A percentile compares a stretch with the other conserved stretches of the same genome.
phyloP scores from a whole-genome alignment of 2,113 vertebrate species.

The Cryptotis parvus region DNA sequence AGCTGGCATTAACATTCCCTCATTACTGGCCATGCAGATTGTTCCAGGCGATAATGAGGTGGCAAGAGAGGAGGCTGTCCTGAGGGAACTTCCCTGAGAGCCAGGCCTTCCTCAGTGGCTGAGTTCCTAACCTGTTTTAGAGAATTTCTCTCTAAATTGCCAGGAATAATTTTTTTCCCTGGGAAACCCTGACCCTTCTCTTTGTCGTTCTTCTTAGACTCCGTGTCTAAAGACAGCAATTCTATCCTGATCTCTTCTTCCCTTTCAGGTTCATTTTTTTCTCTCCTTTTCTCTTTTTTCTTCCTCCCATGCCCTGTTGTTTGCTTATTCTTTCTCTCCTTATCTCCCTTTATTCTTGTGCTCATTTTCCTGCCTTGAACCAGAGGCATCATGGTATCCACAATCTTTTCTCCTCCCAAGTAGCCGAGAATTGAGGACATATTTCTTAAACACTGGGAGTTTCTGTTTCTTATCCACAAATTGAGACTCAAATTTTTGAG shows the following conservation, averaged over 20 bases:
- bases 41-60: slow-evolving; percentile 73
- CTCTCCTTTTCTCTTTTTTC: background rate
- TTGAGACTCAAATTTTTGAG: background rate
- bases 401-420: background rate
- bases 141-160: slow-evolving; percentile 70
- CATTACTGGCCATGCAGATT: slow-evolving; percentile 80
- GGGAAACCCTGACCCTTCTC: slow-evolving; percentile 57
- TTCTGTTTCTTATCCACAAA: background rate
- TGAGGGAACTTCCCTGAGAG: slow-evolving; percentile 35
- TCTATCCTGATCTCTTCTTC: background rate
- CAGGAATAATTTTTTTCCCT: slow-evolving; percentile 63
- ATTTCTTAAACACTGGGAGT: background rate
- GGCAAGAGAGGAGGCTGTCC: slow-evolving; percentile 63
- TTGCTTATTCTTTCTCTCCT: background rate
- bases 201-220: slow-evolving; percentile 53
- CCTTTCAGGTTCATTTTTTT: background rate
- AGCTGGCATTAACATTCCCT: slow-evolving; percentile 60
- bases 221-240: background rate
- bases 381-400: background rate
- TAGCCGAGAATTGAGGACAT: background rate
- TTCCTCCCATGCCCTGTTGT: background rate
- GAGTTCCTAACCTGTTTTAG: slow-evolving; percentile 67
- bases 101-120: background rate
- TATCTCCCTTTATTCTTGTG: background rate
- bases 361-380: background rate